phyloP scores from a whole-genome alignment of 2,888 invertebrate genomes.

The Drosophila bunnanda region DNA sequence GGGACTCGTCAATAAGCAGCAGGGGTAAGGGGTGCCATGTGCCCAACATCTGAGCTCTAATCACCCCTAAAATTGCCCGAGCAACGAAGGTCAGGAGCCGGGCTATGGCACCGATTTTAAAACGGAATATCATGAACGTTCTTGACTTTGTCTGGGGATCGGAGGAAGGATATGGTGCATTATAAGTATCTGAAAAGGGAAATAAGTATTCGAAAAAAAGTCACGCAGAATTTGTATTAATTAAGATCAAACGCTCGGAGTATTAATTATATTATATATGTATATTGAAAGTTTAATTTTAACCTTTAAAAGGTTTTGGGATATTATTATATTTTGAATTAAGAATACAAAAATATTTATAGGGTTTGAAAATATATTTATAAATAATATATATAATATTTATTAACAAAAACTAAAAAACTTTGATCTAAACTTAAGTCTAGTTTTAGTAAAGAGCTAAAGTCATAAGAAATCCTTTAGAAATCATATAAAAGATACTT shows the following conservation, averaged over 20 bases:
- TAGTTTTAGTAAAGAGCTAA: too few species aligned
- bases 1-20: constrained; percentile 1
- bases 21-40: constrained; percentile 40
- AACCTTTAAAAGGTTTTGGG: too few species aligned
- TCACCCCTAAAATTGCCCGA: constrained; percentile 77
- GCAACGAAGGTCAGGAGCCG: constrained; percentile 66
- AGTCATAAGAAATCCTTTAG: too few species aligned
- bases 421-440: too few species aligned
- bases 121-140: constrained; percentile 15
- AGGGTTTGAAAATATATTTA: too few species aligned
- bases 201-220: not conserved
- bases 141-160: constrained; percentile 2
- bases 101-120: constrained; percentile 13
- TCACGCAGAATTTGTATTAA: constrained; percentile 3
- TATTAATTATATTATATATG: accelerated
- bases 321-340: too few species aligned
- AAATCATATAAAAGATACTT: too few species aligned
- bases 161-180: not conserved
- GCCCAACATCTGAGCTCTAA: constrained; percentile 62
- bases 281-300: too few species aligned
- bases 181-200: not conserved
- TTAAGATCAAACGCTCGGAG: not conserved
- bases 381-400: too few species aligned
- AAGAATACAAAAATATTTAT: too few species aligned
- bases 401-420: too few species aligned